Evolutionary conservation across 2,113 vertebrate species (phyloP).

Genomic region (Caretta caretta): DNA sequence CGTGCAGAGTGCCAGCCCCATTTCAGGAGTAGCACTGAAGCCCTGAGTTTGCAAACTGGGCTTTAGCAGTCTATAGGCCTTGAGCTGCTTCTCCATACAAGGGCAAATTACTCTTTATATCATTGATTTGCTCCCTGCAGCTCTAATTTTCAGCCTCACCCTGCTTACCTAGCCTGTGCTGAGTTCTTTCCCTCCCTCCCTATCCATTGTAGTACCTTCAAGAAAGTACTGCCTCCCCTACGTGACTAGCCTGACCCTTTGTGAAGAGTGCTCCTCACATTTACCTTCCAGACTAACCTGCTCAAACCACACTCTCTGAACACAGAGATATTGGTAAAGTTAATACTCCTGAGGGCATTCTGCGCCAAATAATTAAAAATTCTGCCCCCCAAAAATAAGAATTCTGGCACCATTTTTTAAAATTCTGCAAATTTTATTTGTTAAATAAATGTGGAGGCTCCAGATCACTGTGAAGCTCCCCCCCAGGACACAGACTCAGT

Average conservation of each 20-base stretch:
- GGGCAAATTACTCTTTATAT: neutral
- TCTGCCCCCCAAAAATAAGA: too few species aligned
- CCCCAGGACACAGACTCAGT: too few species aligned
- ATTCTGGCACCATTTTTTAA: too few species aligned
- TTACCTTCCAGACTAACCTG: neutral
- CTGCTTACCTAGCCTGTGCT: neutral
- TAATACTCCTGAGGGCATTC: neutral
- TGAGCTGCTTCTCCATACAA: neutral
- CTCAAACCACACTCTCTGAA: neutral
- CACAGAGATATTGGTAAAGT: neutral
- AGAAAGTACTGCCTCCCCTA: neutral
- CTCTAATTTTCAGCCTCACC: neutral
- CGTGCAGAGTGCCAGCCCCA: neutral
- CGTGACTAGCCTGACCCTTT: neutral
- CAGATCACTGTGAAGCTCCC: too few species aligned
- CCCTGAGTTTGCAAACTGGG: neutral
- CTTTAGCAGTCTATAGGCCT: neutral
- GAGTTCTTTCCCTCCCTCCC: neutral
- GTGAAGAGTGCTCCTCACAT: neutral
- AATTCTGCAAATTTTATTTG: too few species aligned
- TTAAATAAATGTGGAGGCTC: too few species aligned
- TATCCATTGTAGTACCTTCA: neutral
- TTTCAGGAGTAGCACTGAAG: neutral
- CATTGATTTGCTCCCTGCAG: neutral
- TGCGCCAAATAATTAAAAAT: too few species aligned